A percentile compares a stretch with the other conserved stretches of the same genome.
These are phyloP conservation scores for Nesoenas mayeri DNA, from an alignment of 2,113 vertebrate species.

Conservation along the genomic window DNA sequence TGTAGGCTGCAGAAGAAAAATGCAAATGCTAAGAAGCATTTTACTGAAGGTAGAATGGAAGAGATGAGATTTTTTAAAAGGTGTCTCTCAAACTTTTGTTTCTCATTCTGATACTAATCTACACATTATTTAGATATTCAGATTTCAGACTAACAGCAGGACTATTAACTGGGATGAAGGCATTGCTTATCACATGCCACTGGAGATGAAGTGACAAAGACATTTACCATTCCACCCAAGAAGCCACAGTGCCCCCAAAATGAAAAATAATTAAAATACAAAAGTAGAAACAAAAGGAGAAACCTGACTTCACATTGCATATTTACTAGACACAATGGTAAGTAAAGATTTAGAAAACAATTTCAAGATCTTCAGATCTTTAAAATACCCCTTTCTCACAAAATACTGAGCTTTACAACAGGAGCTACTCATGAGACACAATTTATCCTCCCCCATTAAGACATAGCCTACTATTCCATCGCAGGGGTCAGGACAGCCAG, in stretches of 20 bases:
- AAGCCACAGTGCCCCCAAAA: background rate
- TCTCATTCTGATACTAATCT: background rate
- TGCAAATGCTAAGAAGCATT: background rate
- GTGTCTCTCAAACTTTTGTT: background rate
- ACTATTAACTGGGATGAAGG: background rate
- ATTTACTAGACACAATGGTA: background rate
- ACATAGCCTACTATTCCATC: background rate
- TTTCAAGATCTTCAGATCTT: background rate
- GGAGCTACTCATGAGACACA: background rate
- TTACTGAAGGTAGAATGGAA: background rate
- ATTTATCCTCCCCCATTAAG: background rate
- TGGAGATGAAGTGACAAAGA: background rate
- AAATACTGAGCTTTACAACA: background rate
- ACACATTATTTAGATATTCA: background rate
- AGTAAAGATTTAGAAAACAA: background rate
- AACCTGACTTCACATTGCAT: rapidly evolving
- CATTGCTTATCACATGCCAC: background rate
- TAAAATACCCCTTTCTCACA: background rate
- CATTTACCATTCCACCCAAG: background rate
- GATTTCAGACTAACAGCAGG: background rate
- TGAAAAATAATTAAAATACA: background rate
- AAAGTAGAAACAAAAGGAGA: background rate
- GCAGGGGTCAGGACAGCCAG: background rate
- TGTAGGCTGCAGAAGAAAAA: background rate
- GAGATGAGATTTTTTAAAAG: background rate